A percentile compares a stretch with the other conserved stretches of the same genome.
Evolutionary conservation across 2,113 vertebrate genomes (phyloP).

Genomic region (Bolborhynchus lineola): DNA sequence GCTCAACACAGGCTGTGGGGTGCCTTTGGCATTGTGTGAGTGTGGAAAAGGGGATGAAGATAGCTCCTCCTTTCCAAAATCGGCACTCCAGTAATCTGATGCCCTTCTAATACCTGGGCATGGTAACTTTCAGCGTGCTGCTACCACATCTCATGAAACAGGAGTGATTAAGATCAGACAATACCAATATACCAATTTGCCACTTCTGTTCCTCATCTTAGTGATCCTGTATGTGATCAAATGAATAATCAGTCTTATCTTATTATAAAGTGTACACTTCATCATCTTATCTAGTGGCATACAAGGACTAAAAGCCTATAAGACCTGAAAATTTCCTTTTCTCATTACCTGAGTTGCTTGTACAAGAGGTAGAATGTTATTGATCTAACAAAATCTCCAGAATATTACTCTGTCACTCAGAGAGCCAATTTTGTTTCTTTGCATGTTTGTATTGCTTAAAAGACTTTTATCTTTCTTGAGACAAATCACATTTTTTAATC

Average conservation of each 20-base stretch:
- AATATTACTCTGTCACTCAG: background rate
- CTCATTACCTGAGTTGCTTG: background rate
- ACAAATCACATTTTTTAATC: background rate
- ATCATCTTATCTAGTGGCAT: background rate
- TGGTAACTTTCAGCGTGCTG: background rate
- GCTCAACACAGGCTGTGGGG: fast-evolving
- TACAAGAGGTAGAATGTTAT: background rate
- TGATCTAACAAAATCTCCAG: background rate
- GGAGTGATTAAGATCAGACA: background rate
- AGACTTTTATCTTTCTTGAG: background rate
- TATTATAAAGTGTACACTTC: background rate
- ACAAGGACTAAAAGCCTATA: background rate
- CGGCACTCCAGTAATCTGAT: fast-evolving
- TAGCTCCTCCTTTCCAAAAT: background rate
- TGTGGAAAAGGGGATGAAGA: background rate
- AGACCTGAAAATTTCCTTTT: background rate
- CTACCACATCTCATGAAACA: background rate
- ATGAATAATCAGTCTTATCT: background rate
- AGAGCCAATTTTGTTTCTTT: background rate
- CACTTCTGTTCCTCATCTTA: background rate
- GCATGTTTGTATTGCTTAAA: background rate
- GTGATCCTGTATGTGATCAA: background rate
- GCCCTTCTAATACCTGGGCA: background rate
- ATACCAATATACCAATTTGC: background rate
- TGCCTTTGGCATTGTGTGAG: background rate